Evolutionary conservation across 1,140 invertebrate species (phyloP), one percentile per base, ranked within the genome.

Genomic region (Ooceraea biroi): DNA sequence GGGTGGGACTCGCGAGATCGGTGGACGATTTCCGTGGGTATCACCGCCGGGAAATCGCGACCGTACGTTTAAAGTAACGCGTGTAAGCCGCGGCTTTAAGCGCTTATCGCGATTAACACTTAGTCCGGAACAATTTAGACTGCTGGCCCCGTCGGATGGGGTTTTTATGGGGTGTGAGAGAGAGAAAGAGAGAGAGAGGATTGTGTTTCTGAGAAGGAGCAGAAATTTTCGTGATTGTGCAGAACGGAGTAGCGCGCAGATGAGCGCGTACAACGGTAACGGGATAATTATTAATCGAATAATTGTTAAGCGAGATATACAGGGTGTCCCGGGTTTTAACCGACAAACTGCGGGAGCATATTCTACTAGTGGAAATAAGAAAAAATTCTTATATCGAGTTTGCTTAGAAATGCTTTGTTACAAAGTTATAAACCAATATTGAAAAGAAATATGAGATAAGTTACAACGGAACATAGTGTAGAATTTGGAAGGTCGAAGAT

Each of bases 61-160:
- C 36, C 36, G 36, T 80, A 80, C 76, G 41, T 80, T 80, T 55
- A 71, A 80, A 69, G 76, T 58, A 80, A 80, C 50, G 65, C 65
- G 65, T 80, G 76, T 80, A 80, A 80, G 65, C 65, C 50, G 65
- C 36, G 25, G 50, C 65, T 80, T 80, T 80, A 69, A 80, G 41
- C 65, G 76, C 76, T 80, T 80, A 80, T 80, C 65, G 65, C 76
- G 65, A 80, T 80, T 80, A 80, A 80, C 50, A 71, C 76, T 80
- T 80, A 30, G 65, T 71, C 76, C 65, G 76, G 76, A 30, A 71
- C 76, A 71, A 80, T 80, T 80, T 71, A 55, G 69, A 57, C 25
- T 57, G 76, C 61, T 41, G 46, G 25, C 72, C 19, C 14, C 5
- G 52, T 11, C 57, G 22, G n/a, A 46, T 72, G 50, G 36, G 22